A percentile compares a stretch with the other conserved stretches of the same genome.
phyloP scores from a whole-genome alignment of 2,888 invertebrate species.

The Drosophila koepferae region DNA sequence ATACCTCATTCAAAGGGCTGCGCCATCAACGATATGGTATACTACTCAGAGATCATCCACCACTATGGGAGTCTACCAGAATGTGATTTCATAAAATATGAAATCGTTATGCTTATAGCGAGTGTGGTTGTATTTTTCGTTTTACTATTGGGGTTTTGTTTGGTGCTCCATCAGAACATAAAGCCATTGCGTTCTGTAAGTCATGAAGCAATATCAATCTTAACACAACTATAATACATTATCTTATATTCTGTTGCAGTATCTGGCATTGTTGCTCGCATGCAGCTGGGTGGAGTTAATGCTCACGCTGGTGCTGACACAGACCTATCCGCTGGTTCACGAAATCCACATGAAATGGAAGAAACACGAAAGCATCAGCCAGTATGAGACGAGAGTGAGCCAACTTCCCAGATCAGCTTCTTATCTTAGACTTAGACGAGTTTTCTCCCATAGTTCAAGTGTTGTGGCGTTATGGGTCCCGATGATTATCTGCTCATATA shows the following conservation, averaged over 20 bases:
- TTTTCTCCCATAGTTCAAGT: conserved; percentile 27
- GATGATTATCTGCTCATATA: conserved; percentile 38
- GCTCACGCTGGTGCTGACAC: conserved; percentile 27
- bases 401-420: neutral
- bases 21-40: neutral
- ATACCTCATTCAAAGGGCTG: neutral
- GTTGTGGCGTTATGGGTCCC: conserved; percentile 60
- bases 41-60: neutral
- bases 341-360: conserved; percentile 41
- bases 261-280: conserved; percentile 13
- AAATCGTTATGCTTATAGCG: neutral
- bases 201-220: neutral
- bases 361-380: neutral
- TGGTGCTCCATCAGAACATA: conserved; percentile 22
- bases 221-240: neutral
- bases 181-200: conserved; percentile 33
- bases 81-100: conserved; percentile 28
- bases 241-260: conserved; percentile 18
- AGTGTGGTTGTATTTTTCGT: neutral
- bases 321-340: conserved; percentile 18
- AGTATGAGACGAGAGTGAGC: conserved; percentile 37
- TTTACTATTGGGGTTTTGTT: neutral
- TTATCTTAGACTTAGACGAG: too few relatives aligned
- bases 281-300: conserved; percentile 42
- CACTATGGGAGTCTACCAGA: neutral